Conservation (phyloP, 2,113 vertebrate species). For the Ibidorhyncha struthersii region DNA sequence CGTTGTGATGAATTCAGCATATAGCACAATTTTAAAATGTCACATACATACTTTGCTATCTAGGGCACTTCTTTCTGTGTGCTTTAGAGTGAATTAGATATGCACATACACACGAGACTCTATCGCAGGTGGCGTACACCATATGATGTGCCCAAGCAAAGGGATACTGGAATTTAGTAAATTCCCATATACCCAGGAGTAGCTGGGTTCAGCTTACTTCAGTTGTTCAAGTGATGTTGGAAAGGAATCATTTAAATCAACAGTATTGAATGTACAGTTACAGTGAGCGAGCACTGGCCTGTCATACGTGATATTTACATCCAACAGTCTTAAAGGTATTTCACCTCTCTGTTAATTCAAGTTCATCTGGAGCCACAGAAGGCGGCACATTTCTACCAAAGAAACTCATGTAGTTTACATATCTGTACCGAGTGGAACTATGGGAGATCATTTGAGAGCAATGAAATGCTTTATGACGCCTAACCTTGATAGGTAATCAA, state of each 20-base stretch:
- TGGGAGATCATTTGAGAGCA: slow-evolving; percentile 58
- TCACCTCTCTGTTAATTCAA: not conserved
- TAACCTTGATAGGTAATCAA: slow-evolving; percentile 55
- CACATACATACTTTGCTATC: not conserved
- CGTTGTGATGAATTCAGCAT: slow-evolving; percentile 39
- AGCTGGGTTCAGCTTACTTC: not conserved
- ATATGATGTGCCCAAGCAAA: not conserved
- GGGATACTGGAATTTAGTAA: not conserved
- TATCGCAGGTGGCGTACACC: not conserved
- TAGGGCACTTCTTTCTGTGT: not conserved
- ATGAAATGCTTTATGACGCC: slow-evolving; percentile 59
- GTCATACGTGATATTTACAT: not conserved
- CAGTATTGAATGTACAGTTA: not conserved
- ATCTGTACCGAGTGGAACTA: slow-evolving; percentile 38
- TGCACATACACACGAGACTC: too few species aligned
- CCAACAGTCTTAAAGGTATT: not conserved
- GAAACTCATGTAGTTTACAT: slow-evolving; percentile 21
- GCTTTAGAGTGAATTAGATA: not conserved
- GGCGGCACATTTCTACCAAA: slow-evolving; percentile 23
- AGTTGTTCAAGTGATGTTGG: not conserved
- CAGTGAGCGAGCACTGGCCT: not conserved
- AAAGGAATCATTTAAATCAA: not conserved
- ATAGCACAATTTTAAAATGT: slow-evolving; percentile 69
- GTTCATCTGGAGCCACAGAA: slow-evolving; percentile 5
- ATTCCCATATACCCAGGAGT: not conserved